Base-by-base conservation (phyloP, 1,140 invertebrate species). In the Drosophila santomea region DNA sequence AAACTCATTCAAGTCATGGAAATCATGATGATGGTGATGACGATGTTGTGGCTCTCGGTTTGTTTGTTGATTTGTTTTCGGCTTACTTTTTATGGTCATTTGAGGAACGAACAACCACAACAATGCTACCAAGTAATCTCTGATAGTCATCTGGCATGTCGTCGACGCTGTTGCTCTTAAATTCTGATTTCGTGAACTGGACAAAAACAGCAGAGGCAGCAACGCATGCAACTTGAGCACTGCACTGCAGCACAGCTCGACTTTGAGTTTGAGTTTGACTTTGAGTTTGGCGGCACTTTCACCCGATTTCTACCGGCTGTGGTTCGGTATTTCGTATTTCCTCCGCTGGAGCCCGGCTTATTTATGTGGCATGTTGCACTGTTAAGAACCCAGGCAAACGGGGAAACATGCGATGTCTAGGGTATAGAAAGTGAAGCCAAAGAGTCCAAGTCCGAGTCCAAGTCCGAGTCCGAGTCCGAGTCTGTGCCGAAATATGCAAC, bases 361-460 rank as follows among this genome's bases (percentile, higher is more conserved):
- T 86, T 88, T 86, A 83, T 86, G 83, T 88, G 83, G 83, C 83
- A 86, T 86, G 83, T 79, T 82, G 79, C 83, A 86, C 72, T 71
- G 59, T 78, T 80, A 84, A 84, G 80, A 80, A 84, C 76, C 62
- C 52, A 23, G 15, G 44, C 58, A 11, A 36, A 36, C 67, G 47
- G 57, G 23, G 57, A 51, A 72, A 77, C 72, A 86, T 73, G 73
- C 78, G 50, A 85, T 67, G 83, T 78, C 55, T 63, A 78, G 43
- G 56, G 44, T 62, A 63, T 57, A 57, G 71, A 74, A 74, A 62
- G 69, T 73, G 69, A 72, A 51, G 45, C 45, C 45, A 28, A 3
- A 25, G 12, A 28, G 45, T 38, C 36, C 36, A 14, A 35, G 68
- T 73, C 57, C 68, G 61, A 38, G 45, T n/a, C n/a, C n/a, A n/a